Base-by-base conservation (phyloP, 2,797 vertebrate genomes). In the Danio choprae region DNA sequence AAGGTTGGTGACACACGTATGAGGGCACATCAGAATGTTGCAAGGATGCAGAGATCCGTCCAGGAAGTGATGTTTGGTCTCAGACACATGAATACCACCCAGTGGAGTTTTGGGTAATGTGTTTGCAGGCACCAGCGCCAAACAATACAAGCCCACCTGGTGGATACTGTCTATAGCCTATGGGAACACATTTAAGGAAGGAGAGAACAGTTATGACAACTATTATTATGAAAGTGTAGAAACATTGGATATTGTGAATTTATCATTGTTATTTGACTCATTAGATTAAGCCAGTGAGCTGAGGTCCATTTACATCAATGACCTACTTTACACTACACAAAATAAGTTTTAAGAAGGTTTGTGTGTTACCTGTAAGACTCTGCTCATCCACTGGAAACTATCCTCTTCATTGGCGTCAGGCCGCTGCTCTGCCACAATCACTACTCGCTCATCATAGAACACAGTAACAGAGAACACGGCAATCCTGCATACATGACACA, bases 371-470 rank as follows among this genome's bases (percentile, higher is more conserved):
- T 99, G 97, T 20, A 99, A 90, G 11, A 99, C 97, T 29, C 97
- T 90, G 79, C 97, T 99, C 97, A 99, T 99, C 97, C 98, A 99
- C 92, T 98, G 97, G 88, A 99, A 99, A 74, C 97, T 98, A 89
- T 99, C 98, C 86, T 99, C 98, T 86, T 99, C 98, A 0, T 96
- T 98, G 0, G 97, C 97, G 0, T 99, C 98, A 0, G 98, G 97
- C 43, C 97, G 92, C 92, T 99, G 98, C 87, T 99, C 98, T 0
- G 97, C 97, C 76, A 99, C 97, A 67, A 99, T 95, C 89, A 99
- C 97, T 5, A 99, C 97, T 88, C 98, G 92, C 93, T 99, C 97
- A 4, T 99, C 98, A 4, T 98, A 99, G 89, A 99, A 98, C 80
- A 99, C 97, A 0, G 95, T 96, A 68, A 98, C 95, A 0, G 97